Evolutionary conservation across 1,140 invertebrate genomes (phyloP).

Genomic region (Metaphire vulgaris): DNA sequence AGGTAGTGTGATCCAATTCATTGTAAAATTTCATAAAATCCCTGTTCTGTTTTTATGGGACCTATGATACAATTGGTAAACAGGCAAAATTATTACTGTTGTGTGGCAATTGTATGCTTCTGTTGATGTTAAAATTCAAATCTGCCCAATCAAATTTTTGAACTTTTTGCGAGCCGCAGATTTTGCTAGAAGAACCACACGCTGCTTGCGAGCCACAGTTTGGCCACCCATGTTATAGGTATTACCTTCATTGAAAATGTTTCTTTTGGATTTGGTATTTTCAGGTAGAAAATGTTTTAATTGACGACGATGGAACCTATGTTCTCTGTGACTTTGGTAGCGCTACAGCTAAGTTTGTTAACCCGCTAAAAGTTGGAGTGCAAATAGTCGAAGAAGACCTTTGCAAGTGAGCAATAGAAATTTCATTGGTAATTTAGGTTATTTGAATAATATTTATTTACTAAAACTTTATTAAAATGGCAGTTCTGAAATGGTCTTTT

Average conservation of each 20-base stretch:
- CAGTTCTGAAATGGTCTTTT: conserved; percentile 2
- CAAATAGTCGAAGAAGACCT: conserved; percentile 80
- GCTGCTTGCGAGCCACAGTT: no score
- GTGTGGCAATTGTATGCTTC: no score
- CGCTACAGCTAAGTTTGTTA: conserved; percentile 68
- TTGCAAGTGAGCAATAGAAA: conserved; percentile 59
- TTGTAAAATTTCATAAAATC: no score
- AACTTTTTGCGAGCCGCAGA: no score
- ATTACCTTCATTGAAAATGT: not conserved
- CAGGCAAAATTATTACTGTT: no score
- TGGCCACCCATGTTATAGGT: no score
- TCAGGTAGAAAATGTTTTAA: conserved; percentile 80
- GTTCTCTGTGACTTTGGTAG: conserved; percentile 85
- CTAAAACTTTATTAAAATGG: not conserved
- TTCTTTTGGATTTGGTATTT: conserved; percentile 30
- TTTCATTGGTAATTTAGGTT: not conserved
- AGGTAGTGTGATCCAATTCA: no score
- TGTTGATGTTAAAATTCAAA: no score
- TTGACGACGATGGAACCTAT: conserved; percentile 69
- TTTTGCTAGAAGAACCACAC: no score
- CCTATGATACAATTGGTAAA: no score
- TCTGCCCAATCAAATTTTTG: not conserved
- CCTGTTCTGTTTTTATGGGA: no score
- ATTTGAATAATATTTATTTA: not conserved
- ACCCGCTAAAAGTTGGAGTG: conserved; percentile 67